Conservation (phyloP, 2,888 invertebrate genomes). For the Eristalis intricaria region DNA sequence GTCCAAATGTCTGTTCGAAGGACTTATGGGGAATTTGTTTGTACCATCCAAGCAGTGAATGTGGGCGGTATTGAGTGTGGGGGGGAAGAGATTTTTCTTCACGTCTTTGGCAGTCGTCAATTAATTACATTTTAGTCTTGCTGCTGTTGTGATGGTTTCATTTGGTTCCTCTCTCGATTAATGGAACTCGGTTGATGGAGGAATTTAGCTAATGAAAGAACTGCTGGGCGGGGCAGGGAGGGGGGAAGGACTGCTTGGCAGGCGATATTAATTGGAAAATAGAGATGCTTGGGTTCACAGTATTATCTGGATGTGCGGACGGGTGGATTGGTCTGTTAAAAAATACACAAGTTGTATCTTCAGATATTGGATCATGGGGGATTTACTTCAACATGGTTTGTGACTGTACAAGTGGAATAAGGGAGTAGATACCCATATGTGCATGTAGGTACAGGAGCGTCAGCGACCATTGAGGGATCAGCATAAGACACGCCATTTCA, state of each 20-base stretch:
- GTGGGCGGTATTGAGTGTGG: neutral
- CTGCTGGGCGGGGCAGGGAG: too few relatives aligned
- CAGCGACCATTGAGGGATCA: too few relatives aligned
- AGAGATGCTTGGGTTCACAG: constrained; percentile 5
- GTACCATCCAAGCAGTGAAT: neutral
- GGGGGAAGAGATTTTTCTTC: constrained; percentile 49
- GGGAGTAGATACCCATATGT: too few relatives aligned
- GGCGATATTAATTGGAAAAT: constrained; percentile 37
- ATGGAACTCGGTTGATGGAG: constrained; percentile 22
- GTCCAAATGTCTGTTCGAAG: constrained; percentile 28
- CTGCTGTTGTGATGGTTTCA: constrained; percentile 5
- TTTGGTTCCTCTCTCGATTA: constrained; percentile 30
- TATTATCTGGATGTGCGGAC: constrained; percentile 8
- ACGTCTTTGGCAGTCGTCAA: constrained; percentile 65
- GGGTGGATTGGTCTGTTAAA: neutral
- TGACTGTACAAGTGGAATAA: neutral
- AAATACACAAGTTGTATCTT: neutral
- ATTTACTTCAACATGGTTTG: neutral
- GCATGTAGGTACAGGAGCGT: too few relatives aligned
- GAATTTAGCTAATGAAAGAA: constrained; percentile 44
- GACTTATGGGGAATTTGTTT: constrained; percentile 46
- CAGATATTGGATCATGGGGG: neutral
- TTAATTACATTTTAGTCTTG: constrained; percentile 58
- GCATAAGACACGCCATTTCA: too few relatives aligned
- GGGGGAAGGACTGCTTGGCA: neutral